Base-by-base conservation (phyloP, 2,113 vertebrate species). In the Chaenocephalus aceratus region DNA sequence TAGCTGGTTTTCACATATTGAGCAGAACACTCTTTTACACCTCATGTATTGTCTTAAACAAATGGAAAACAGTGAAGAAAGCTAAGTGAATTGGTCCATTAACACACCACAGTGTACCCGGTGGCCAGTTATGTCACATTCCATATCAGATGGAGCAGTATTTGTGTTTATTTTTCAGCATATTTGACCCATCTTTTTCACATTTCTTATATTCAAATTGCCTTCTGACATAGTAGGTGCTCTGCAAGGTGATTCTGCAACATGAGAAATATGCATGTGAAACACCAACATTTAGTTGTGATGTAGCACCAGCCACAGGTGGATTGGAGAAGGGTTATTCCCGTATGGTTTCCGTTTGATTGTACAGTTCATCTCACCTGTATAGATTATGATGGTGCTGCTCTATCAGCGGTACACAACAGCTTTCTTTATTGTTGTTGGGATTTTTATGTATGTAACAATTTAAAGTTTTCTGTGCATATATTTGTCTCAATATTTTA, bases 401-500 rank as follows among this genome's bases (percentile, higher is more conserved):
- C 59, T 77, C 75, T 71, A 72, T 69, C 77, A 46, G 82, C 82
- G 89, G 73, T 78, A 85, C 85, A 82, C 79, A 83, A 86, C 80
- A 64, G 53, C 67, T 84, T 91, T 93, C 77, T 89, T 90, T 86
- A 82, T 77, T 87, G 79, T 64, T 77, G 82, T 82, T 74, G 89
- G 84, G 68, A 70, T 85, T 86, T 30, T 83, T 81, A 56, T 84
- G 76, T 79, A 34, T 80, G 80, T 83, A 75, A 92, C 76, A 79
- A 11, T 34, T 76, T 72, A 64, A 16, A 34, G 14, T 13, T 79
- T 80, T 67, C 52, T 91, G 81, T 92, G 90, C 83, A 63, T 89
- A 90, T 79, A 90, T 93, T 88, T 90, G 74, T 91, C 78, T 93
- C 87, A 81, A 80, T 93, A 91, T 91, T 92, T 91, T 79, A 89